Evolutionary conservation across 1,140 invertebrate genomes (phyloP).

Genomic region (Microplitis demolitor): DNA sequence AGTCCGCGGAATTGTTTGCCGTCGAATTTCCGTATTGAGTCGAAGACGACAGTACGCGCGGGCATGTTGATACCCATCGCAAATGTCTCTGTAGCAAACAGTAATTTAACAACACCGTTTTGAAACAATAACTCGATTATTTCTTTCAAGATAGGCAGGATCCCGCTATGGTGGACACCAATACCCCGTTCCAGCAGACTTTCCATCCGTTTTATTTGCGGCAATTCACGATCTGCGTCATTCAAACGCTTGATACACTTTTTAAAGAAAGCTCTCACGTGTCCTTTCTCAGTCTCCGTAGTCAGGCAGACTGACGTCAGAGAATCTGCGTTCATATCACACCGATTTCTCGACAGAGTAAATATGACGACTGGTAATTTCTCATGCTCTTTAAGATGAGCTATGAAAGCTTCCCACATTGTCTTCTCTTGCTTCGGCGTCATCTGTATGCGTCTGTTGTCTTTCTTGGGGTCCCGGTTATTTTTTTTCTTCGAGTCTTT

Average conservation of each 20-base stretch:
- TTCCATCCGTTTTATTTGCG: conserved; percentile 83
- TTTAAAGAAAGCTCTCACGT: conserved; percentile 84
- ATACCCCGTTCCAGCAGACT: conserved; percentile 86
- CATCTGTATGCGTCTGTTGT: conserved; percentile 31
- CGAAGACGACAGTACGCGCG: conserved; percentile 95
- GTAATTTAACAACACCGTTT: conserved; percentile 85
- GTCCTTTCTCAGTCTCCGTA: conserved; percentile 78
- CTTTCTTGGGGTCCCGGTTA: conserved; percentile 12
- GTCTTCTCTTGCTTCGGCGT: conserved; percentile 75
- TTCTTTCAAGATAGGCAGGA: conserved; percentile 96
- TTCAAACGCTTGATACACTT: conserved; percentile 83
- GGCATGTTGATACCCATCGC: conserved; percentile 99
- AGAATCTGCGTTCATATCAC: conserved; percentile 71
- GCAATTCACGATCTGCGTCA: conserved; percentile 82
- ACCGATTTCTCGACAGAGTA: conserved; percentile 88
- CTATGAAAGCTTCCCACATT: conserved; percentile 84
- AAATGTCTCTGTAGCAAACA: conserved; percentile 99
- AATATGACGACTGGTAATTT: conserved; percentile 94
- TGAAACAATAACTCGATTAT: conserved; percentile 98
- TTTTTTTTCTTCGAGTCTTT: conserved; percentile 22
- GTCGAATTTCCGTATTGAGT: conserved; percentile 90
- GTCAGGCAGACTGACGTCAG: conserved; percentile 78
- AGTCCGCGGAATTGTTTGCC: conserved; percentile 78
- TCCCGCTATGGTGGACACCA: conserved; percentile 96
- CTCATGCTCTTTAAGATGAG: conserved; percentile 75